phyloP scores from a whole-genome alignment of 2,888 invertebrate genomes.

The Salpingus planirostris region DNA sequence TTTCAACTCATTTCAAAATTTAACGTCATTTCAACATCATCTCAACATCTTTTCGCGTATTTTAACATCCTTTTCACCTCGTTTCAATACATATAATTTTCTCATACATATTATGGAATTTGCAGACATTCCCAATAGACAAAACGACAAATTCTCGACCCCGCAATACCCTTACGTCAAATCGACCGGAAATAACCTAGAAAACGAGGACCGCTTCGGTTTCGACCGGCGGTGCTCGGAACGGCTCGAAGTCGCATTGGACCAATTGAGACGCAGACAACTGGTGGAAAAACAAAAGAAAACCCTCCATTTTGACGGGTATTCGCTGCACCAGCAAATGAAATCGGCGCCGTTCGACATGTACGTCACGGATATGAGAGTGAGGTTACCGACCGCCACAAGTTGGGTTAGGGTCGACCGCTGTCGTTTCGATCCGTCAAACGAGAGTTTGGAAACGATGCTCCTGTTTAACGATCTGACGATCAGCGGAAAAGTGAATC shows the following conservation, averaged over 20 bases:
- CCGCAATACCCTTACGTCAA: constrained; percentile 33
- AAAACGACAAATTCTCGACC: constrained; percentile 39
- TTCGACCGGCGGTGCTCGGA: constrained; percentile 48
- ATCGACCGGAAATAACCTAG: constrained; percentile 26
- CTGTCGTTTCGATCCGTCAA: constrained; percentile 66
- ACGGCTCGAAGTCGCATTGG: constrained; percentile 57
- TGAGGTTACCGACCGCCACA: constrained; percentile 56
- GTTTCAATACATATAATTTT: no score
- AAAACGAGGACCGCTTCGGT: constrained; percentile 28
- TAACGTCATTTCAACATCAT: no score
- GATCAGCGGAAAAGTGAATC: constrained; percentile 66
- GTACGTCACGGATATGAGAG: constrained; percentile 62
- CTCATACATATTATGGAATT: no score
- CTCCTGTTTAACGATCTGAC: constrained; percentile 71
- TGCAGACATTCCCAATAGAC: constrained; percentile 30
- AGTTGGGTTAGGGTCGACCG: constrained; percentile 65
- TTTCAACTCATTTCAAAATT: no score
- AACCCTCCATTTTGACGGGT: constrained; percentile 51
- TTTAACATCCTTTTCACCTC: no score
- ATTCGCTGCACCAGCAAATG: constrained; percentile 55
- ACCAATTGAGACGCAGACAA: constrained; percentile 53
- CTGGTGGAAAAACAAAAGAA: constrained; percentile 46
- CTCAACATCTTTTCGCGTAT: no score
- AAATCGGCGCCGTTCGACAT: constrained; percentile 56
- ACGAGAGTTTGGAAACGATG: constrained; percentile 66